A percentile compares a stretch with the other conserved stretches of the same genome.
These are phyloP conservation scores for Tipula vernalis DNA, from an alignment of 2,888 invertebrate species.

Conservation along the genomic window DNA sequence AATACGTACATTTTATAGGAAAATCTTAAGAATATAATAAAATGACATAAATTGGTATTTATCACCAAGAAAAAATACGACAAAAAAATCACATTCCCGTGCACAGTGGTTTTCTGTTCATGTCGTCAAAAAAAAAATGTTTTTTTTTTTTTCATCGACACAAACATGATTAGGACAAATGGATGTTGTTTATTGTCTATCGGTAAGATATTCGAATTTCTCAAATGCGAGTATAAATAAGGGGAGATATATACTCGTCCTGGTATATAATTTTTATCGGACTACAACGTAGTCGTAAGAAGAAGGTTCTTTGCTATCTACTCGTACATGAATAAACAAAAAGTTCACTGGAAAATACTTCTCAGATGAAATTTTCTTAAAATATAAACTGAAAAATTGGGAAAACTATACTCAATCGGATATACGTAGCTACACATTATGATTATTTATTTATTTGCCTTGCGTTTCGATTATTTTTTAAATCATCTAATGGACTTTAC, in stretches of 20 bases:
- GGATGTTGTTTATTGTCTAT: not conserved
- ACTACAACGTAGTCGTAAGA: not conserved
- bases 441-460: not conserved
- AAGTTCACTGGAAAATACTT: not conserved
- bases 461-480: not conserved
- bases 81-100: not conserved
- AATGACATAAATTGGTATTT: not conserved
- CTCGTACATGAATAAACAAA: not conserved
- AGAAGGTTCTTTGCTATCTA: not conserved
- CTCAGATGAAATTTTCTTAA: not conserved
- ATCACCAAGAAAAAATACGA: not conserved
- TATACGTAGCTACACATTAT: not conserved
- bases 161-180: constrained; percentile 4
- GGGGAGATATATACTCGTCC: not conserved
- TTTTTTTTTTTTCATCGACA: not conserved
- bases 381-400: not conserved
- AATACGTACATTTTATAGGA: not conserved
- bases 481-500: not conserved
- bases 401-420: not conserved
- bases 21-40: not conserved
- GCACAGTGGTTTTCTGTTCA: not conserved
- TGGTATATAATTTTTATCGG: not conserved
- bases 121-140: not conserved
- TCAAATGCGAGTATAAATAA: not conserved
- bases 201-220: not conserved